Base-by-base conservation (phyloP, 2,888 invertebrate genomes). In the Apodemia zela region DNA sequence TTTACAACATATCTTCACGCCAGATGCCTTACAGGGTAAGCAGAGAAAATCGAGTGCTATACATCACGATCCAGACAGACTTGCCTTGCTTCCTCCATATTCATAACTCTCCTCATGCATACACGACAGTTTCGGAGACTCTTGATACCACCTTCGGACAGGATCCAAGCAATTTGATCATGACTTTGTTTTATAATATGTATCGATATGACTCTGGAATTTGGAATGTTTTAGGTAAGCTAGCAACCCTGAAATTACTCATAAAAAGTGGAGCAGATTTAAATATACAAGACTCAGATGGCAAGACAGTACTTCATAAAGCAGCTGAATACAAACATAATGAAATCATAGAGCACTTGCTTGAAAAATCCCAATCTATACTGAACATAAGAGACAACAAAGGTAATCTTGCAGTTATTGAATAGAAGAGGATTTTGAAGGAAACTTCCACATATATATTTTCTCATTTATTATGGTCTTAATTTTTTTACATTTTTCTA, bases 231-330 rank as follows among this genome's bases (percentile, higher is more conserved):
- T 69, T 78, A 94, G 95, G 95, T 62, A 94, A 96, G 81, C 68
- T 84, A 54, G 86, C 93, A 59, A 92, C 97, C 68, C 94, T 97
- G 0, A 86, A 94, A 71, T 87, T 95, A 60, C 87, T 98, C 61
- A 81, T 96, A 33, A 79, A 92, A 21, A 86, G 87, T 64, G 93
- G 94, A 68, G 97, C 96, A 8, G 87, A 94, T 80, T 78, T 93
- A 5, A 81, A 89, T 68, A 74, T 94, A 29, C 92, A 93, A 81
- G 98, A 98, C 82, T 91, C 93, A 61, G 97, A 98, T 87, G 97
- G 97, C 0, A 95, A 95, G 81, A 97, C 95, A 42, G 94, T 95
- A 29, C 89, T 98, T 25, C 97, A 98, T 82, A 94, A 97, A 81
- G 96, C 96, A 21, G 89, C 92, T 17, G 88, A 93, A 73, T 93